These are phyloP conservation scores for Lota lota DNA, from an alignment of 2,113 vertebrate species.

Conservation along the genomic window DNA sequence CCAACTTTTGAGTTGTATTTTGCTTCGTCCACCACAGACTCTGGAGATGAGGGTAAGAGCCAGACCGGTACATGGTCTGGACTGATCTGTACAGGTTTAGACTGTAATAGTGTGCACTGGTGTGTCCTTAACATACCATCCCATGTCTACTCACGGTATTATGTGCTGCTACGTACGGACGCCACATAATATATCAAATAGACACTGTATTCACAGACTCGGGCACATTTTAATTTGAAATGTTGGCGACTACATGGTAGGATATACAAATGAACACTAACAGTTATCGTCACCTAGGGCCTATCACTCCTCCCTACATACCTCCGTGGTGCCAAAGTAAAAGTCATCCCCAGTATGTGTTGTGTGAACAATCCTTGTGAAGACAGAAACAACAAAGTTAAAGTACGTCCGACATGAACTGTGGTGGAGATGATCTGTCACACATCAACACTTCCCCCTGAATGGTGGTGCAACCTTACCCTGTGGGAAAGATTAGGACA, in stretches of 20 bases:
- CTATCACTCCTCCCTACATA: neutral
- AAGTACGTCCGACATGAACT: too few relatives aligned
- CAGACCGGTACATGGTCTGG: constrained; percentile 13
- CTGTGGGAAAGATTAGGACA: too few relatives aligned
- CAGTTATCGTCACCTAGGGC: neutral
- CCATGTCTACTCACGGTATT: constrained; percentile 22
- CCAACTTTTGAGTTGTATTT: constrained; percentile 8
- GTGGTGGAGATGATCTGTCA: too few relatives aligned
- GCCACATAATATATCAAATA: constrained; percentile 40
- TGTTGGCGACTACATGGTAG: constrained; percentile 33
- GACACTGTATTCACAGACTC: constrained; percentile 4
- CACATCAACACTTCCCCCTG: too few relatives aligned
- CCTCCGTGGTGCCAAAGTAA: too few relatives aligned
- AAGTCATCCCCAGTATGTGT: too few relatives aligned
- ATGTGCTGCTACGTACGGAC: constrained; percentile 29
- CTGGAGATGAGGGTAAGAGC: constrained; percentile 62
- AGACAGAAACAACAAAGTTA: too few relatives aligned
- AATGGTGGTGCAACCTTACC: too few relatives aligned
- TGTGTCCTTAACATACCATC: constrained; percentile 14
- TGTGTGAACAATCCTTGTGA: too few relatives aligned
- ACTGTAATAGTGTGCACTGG: constrained; percentile 5
- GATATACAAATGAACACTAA: constrained; percentile 26
- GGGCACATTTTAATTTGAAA: constrained; percentile 31
- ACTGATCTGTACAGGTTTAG: constrained; percentile 6
- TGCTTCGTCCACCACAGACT: constrained; percentile 65